Conservation (phyloP, 2,113 vertebrate genomes). For the Lepus timidus region DNA sequence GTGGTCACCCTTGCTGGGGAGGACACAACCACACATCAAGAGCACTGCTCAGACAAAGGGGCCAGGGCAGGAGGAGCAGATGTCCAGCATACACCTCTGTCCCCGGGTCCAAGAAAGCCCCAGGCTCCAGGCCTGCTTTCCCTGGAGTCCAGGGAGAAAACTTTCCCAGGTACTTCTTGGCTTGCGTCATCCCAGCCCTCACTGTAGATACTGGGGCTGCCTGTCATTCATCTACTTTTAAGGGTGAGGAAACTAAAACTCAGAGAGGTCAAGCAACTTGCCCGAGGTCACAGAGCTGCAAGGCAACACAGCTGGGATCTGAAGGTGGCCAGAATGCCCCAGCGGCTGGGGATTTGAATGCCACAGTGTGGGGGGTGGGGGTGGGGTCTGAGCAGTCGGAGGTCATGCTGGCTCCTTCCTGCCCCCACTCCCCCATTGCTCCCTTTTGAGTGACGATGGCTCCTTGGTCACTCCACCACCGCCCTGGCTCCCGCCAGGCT, state of each 20-base stretch:
- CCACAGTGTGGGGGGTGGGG: no score
- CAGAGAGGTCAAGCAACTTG: neutral
- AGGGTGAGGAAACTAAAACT: neutral
- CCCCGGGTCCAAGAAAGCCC: neutral
- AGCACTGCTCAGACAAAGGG: slow-evolving; percentile 28
- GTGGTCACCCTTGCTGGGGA: slow-evolving; percentile 63
- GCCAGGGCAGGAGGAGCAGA: neutral
- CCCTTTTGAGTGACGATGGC: neutral
- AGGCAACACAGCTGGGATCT: neutral
- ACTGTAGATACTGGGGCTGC: neutral
- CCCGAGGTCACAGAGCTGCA: slow-evolving; percentile 21
- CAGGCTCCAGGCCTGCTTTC: neutral
- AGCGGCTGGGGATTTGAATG: neutral
- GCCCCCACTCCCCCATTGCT: neutral
- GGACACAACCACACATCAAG: slow-evolving; percentile 69
- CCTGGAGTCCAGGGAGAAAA: slow-evolving; percentile 3
- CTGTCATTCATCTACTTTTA: neutral
- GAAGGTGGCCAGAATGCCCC: neutral
- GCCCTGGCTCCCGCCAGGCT: neutral
- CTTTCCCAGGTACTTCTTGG: neutral
- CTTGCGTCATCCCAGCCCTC: neutral
- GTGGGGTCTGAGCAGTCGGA: neutral
- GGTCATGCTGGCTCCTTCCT: neutral
- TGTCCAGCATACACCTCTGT: neutral
- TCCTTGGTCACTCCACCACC: neutral